These are phyloP conservation scores for Cataglyphis rosenhaueri DNA, from an alignment of 2,888 invertebrate genomes.

Conservation along the genomic window DNA sequence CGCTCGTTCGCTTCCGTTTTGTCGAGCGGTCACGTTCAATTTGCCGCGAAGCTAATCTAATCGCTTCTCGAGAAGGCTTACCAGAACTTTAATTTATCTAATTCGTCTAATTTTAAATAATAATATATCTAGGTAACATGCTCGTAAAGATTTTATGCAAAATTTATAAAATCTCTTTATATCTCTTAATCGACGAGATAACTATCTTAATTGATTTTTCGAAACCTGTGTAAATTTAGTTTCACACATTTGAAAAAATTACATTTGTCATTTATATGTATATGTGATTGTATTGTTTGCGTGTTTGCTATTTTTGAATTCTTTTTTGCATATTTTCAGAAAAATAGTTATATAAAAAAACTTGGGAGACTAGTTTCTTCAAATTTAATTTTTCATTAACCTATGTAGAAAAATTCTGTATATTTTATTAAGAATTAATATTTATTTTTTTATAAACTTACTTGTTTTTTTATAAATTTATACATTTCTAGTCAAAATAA, in stretches of 20 bases:
- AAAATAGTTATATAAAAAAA: too few relatives aligned
- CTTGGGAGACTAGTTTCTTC: too few relatives aligned
- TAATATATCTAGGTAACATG: background rate
- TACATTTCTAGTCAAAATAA: background rate
- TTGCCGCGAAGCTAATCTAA: slow-evolving; percentile 46
- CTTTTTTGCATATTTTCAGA: too few relatives aligned
- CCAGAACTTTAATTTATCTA: slow-evolving; percentile 11
- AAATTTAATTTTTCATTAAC: too few relatives aligned
- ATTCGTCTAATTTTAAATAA: slow-evolving; percentile 20
- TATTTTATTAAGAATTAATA: background rate
- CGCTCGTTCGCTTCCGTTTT: slow-evolving; percentile 27
- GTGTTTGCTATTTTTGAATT: too few relatives aligned
- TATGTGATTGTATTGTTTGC: too few relatives aligned
- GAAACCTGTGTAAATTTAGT: too few relatives aligned
- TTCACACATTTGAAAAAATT: too few relatives aligned
- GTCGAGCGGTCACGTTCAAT: slow-evolving; percentile 45
- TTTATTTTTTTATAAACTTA: background rate
- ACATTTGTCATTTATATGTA: too few relatives aligned
- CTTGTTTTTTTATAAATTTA: background rate
- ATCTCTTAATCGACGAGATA: background rate
- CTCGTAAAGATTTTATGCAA: background rate
- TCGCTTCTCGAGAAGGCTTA: slow-evolving; percentile 23
- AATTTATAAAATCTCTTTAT: background rate
- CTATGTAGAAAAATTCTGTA: background rate
- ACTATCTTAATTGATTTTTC: too few relatives aligned